phyloP scores from a whole-genome alignment of 2,888 invertebrate genomes.

The Clivina fossor region DNA sequence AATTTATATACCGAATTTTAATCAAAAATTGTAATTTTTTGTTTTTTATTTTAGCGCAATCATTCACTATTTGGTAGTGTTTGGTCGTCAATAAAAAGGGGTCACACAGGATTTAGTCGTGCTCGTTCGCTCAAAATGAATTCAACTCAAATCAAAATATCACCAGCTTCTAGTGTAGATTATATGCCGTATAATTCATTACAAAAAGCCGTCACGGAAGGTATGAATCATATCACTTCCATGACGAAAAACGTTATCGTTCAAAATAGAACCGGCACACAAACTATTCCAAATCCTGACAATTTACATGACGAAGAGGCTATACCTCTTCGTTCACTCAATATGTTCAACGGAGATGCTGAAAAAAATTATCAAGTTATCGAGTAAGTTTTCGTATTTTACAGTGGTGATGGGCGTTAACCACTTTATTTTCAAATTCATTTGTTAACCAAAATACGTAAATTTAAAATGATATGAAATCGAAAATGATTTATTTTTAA shows the following conservation, averaged over 20 bases:
- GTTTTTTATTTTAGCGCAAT: constrained; percentile 75
- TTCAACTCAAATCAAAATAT: constrained; percentile 56
- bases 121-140: constrained; percentile 62
- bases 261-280: constrained; percentile 49
- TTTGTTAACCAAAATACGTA: too few species aligned
- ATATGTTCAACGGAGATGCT: constrained; percentile 66
- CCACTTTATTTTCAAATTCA: too few species aligned
- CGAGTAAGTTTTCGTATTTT: constrained; percentile 75
- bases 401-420: too few species aligned
- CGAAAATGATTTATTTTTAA: too few species aligned
- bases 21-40: constrained; percentile 8
- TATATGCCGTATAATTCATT: constrained; percentile 62
- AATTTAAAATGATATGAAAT: too few species aligned
- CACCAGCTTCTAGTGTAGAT: constrained; percentile 54
- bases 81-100: constrained; percentile 88
- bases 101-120: constrained; percentile 64
- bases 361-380: constrained; percentile 70
- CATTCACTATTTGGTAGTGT: constrained; percentile 95
- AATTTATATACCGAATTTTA: constrained; percentile 8
- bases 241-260: constrained; percentile 53
- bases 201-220: constrained; percentile 57
- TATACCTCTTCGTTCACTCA: constrained; percentile 76
- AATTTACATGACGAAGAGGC: constrained; percentile 63
- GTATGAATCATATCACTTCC: constrained; percentile 61
- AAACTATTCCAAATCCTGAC: constrained; percentile 47